Percentiles rank a stretch among this genome's conserved stretches.
Conservation (phyloP, 2,797 vertebrate species). For the Peromyscus melanophrys region DNA sequence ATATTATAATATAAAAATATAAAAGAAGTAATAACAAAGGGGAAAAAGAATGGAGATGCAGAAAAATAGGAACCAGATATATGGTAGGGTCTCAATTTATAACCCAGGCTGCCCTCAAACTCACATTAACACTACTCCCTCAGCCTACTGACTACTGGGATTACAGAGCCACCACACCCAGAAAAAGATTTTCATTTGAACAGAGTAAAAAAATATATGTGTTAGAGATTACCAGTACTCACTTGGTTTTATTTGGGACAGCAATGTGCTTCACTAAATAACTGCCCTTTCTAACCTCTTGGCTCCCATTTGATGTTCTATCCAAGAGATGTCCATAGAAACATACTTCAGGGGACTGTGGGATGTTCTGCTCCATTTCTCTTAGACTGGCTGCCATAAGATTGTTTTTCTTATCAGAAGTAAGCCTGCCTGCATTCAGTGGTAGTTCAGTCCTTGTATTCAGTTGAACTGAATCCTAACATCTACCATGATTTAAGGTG, state of each 20-base stretch:
- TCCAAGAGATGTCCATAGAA: background rate
- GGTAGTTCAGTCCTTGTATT: background rate
- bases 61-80: background rate
- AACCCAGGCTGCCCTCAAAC: background rate
- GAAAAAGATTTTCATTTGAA: background rate
- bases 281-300: background rate
- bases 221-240: background rate
- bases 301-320: background rate
- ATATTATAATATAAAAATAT: background rate
- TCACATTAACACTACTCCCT: background rate
- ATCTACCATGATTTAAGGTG: background rate
- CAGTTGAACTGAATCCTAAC: background rate
- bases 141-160: background rate
- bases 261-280: background rate
- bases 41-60: background rate
- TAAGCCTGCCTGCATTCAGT: background rate
- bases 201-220: background rate
- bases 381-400: background rate
- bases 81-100: background rate
- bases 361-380: accelerated
- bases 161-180: background rate
- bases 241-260: background rate
- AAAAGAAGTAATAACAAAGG: background rate
- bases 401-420: background rate
- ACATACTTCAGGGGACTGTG: background rate